A percentile compares a stretch with the other conserved stretches of the same genome.
Evolutionary conservation across 2,113 vertebrate species (phyloP).

Genomic region (Myiopsitta monachus): DNA sequence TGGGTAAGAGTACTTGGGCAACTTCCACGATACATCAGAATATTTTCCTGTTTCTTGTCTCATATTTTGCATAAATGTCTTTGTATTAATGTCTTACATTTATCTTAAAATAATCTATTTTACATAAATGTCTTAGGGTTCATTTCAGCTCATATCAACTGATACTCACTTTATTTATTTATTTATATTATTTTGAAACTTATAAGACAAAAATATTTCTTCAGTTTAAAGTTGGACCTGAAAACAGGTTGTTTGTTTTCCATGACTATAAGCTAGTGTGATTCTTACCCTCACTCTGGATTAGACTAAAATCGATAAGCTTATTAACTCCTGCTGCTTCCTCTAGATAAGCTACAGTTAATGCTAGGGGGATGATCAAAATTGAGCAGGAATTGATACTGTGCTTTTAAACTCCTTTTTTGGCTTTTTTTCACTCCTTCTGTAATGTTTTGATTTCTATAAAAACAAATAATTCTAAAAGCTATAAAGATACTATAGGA

Average conservation of each 20-base stretch:
- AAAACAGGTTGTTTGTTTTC: not conserved
- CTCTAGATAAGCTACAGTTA: not conserved
- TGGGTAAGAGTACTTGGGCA: accelerated
- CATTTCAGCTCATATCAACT: not conserved
- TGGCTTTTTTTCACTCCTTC: not conserved
- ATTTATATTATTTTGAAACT: not conserved
- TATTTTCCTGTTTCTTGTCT: not conserved
- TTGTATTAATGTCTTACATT: too few relatives aligned
- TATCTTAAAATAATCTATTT: too few relatives aligned
- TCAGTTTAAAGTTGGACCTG: not conserved
- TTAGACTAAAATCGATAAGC: not conserved
- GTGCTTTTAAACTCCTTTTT: not conserved
- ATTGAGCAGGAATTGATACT: not conserved
- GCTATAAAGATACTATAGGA: not conserved
- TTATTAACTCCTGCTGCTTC: not conserved
- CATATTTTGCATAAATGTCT: not conserved
- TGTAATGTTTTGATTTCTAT: not conserved
- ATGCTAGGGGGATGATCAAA: not conserved
- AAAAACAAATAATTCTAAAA: not conserved
- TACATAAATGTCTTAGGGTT: not conserved
- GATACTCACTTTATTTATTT: not conserved
- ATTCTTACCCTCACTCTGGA: accelerated
- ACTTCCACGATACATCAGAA: not conserved
- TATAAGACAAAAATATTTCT: not conserved
- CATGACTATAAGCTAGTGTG: not conserved